phyloP scores from a whole-genome alignment of 2,797 vertebrate genomes.

The Sebastes umbrosus region DNA sequence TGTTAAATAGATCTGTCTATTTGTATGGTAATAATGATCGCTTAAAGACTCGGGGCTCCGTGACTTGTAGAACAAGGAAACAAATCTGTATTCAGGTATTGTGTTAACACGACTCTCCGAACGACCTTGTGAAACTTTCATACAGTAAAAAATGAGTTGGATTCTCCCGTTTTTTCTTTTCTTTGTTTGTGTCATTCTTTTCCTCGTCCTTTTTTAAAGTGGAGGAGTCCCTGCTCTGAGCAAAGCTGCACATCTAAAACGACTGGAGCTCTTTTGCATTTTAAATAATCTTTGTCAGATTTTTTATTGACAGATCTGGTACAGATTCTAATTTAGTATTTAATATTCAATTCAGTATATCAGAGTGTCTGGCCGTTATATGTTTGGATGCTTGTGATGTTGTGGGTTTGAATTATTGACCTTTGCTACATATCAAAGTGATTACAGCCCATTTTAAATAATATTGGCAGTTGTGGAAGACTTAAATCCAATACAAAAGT shows the following conservation, averaged over 20 bases:
- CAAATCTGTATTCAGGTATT: slow-evolving; percentile 83
- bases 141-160: slow-evolving; percentile 79
- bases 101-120: slow-evolving; percentile 76
- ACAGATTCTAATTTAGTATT: neutral
- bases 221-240: slow-evolving; percentile 3
- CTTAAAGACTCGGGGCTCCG: slow-evolving; percentile 81
- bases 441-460: neutral
- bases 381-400: neutral
- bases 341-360: neutral
- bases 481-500: neutral
- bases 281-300: slow-evolving; percentile 7
- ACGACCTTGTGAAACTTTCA: slow-evolving; percentile 87
- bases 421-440: neutral
- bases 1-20: slow-evolving; percentile 92
- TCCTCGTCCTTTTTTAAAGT: slow-evolving; percentile 15
- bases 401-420: neutral
- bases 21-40: slow-evolving; percentile 91
- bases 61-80: slow-evolving; percentile 85
- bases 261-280: neutral
- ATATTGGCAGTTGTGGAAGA: neutral
- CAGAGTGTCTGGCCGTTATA: neutral
- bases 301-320: neutral
- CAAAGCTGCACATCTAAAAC: slow-evolving; percentile 11
- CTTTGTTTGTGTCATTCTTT: slow-evolving; percentile 53
- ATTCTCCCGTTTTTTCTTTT: slow-evolving; percentile 29